Evolutionary conservation across 2,797 vertebrate species (phyloP), one percentile per base, ranked within the genome.

Genomic region (Sternarchorhynchus goeldii): DNA sequence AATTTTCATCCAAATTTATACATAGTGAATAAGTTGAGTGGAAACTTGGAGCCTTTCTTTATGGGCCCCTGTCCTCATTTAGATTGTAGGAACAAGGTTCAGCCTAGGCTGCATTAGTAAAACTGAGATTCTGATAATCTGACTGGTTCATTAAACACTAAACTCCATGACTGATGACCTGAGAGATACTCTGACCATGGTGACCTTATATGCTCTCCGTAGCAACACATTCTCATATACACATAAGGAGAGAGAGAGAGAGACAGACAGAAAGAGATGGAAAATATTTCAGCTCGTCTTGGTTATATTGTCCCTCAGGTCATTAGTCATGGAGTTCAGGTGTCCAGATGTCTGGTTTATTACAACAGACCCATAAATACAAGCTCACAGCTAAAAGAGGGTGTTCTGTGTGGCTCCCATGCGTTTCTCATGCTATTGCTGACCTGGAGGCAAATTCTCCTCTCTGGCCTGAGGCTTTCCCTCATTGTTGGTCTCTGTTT

Each of bases 401-500:
- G 68, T 72, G 71, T 63, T 77, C 78, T 74, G 75, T 86, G 83
- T 77, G 77, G 81, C 83, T 83, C 78, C 76, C 67, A 45, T 45
- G 16, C 64, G 78, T 76, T 67, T 70, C 78, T 69, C 69, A 25
- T 68, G 45, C 78, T 84, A 71, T 73, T 80, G 76, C 82, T 79
- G 81, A 67, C 72, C 55, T 76, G 58, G 58, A 73, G 45, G 74
- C 2, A n/a, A 73, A 14, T 64, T 77, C 62, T 73, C 21, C 72
- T 79, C 20, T 32, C 41, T 74, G 60, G 62, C 32, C 74, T 60
- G 64, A 10, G 29, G 32, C 73, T 25, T 69, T 84, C 87, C 77
- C 75, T 88, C 80, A 50, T 80, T 85, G 81, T 84, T 81, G 81
- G 86, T 77, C 86, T 84, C 89, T 82, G 82, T 81, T 57, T 73